Evolutionary conservation across 1,140 invertebrate genomes (phyloP), one percentile per base, ranked within the genome.

Genomic region (Penaeus chinensis): DNA sequence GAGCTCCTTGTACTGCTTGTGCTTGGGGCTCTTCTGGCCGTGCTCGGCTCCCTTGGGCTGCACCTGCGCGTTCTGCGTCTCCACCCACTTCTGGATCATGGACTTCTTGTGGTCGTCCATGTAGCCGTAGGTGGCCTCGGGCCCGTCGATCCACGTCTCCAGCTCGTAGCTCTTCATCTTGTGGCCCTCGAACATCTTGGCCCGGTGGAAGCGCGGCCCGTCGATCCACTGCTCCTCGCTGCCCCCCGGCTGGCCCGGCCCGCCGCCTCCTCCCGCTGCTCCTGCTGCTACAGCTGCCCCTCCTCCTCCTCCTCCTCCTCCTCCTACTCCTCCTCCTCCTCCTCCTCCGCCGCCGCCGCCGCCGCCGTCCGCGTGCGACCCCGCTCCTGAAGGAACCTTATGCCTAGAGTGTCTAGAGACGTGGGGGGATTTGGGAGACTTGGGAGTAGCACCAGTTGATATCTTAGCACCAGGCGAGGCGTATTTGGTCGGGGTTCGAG

Each of bases 201-300:
- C 91, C 76, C 96, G 96, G 0, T 96, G 95, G 90, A 97, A 96
- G 91, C 96, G 94, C 0, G 98, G 98, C 2, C 98, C 98, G 93
- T 99, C 98, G 82, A 99, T 97, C 98, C 98, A 99, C 91, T 98
- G 96, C 91, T 99, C 97, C 90, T 98, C 97, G 89, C 94, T 95
- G 90, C 79, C 93, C 24, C 82, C 80, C n/a, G 63, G 61, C n/a
- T n/a, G 27, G 0, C 24, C 18, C 4, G 47, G 20, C 11, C 65
- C 78, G 13, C n/a, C 76, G 42, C 42, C 61, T 18, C 78, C 80
- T 4, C 32, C 65, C 37, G 74, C n/a, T n/a, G 78, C 60, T 81
- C 62, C 27, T 77, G 66, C 69, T 3, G 66, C 78, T 7, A 62
- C 37, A 2, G 77, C 4, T 42, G 37, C 98, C 98, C 99, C 91